Base-by-base conservation (phyloP, 1,140 invertebrate species). In the Neodiprion virginianus region DNA sequence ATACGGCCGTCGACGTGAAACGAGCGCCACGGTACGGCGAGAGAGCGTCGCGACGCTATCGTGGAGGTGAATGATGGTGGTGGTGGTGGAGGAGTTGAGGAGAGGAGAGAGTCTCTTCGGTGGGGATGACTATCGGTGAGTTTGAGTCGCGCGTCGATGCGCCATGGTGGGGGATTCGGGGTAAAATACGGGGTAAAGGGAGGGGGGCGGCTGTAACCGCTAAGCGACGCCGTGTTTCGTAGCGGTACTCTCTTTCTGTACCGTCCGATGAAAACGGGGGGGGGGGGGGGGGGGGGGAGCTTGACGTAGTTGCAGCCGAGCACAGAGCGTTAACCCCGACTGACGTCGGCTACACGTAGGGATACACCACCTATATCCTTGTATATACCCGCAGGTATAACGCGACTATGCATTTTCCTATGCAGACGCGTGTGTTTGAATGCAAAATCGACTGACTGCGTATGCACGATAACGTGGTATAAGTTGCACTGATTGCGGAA, bases 161-260 rank as follows among this genome's bases (percentile, higher is more conserved):
- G 69, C 72, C 28, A 1, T 40, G 28, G 69, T 61, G 61, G 12
- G 8, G 61, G 67, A 50, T n/a, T 8, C 48, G 67, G 28, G 28
- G 48, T 40, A 72, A 14, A 76, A 71, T 74, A 67, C 68, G 50
- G 66, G 49, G 72, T 17, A 73, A 75, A 72, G 71, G 75, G 40
- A 73, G 49, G 28, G 75, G 69, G 10, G 61, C 50, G 47, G 50
- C 10, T 28, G 21, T 40, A 40, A 40, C 28, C 28, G 28, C 28
- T 40, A 40, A 40, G 85, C 83, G 82, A 82, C 79, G 82, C 28
- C 53, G n/a, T 61, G 53, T 61, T 40, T 61, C 80, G 84, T 88
- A 88, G 87, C 87, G 87, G 87, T 88, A 88, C 82, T 88, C 28
- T 40, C 85, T 84, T 83, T 84, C 80, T 82, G 82, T 77, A 74